Base-by-base conservation (phyloP, 2,113 vertebrate species). In the Regulus satrapa region DNA sequence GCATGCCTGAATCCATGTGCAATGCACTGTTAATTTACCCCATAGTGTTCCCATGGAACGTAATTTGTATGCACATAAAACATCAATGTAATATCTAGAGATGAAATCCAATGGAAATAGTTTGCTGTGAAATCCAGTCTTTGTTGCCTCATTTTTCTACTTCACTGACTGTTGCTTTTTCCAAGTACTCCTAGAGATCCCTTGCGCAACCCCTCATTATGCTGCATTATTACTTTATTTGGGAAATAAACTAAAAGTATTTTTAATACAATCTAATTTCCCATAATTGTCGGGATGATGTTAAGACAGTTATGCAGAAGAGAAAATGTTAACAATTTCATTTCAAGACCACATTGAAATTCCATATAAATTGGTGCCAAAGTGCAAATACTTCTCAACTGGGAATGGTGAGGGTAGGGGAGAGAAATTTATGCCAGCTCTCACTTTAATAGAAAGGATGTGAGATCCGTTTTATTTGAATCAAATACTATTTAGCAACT, bases 401-500 rank as follows among this genome's bases (percentile, higher is more conserved):
- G 56, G 68, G 73, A 93, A 87, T 41, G 76, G 46, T 12, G 1
- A 71, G 19, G 52, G 36, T 51, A 88, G 66, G 31, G n/a, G 86
- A 77, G 56, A 89, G 63, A 89, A 91, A 81, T 62, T 83, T 20
- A 87, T 74, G 71, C n/a, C 58, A 86, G 18, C 25, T 81, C 71
- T 85, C n/a, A 62, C 14, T 93, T 85, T 91, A 83, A 95, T 46
- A 96, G 73, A 90, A 96, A 96, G 94, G 81, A 94, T 87, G 81
- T 73, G 79, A 96, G 75, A 81, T 69, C 68, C 1, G 1, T 91
- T 96, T 94, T 82, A 90, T 90, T 97, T 96, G 92, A 96, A 97
- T 93, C 89, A 95, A 97, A 96, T 85, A 85, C 79, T 97, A 94
- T 92, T 97, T 96, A 96, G 95, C 87, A 94, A 85, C 92, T 95